Evolutionary conservation across 2,113 vertebrate genomes (phyloP).

Genomic region (Gorilla gorilla): DNA sequence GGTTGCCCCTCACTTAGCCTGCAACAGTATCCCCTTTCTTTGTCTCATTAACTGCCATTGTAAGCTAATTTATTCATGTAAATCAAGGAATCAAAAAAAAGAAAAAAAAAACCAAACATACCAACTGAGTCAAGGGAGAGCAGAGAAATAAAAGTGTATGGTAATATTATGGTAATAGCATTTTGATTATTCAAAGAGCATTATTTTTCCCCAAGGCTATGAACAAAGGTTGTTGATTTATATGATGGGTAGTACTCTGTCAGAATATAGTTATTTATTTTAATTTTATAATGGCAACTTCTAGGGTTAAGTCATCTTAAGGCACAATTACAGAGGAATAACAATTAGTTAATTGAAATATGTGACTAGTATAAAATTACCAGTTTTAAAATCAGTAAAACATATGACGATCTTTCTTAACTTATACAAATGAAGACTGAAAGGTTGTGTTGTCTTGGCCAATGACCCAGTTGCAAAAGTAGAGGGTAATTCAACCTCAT

Average conservation of each 20-base stretch:
- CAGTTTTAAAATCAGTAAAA: conserved; percentile 68
- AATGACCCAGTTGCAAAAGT: conserved; percentile 39
- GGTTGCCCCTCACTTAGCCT: background rate
- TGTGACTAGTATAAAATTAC: conserved; percentile 63
- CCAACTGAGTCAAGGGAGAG: background rate
- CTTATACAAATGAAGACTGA: conserved; percentile 62
- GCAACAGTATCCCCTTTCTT: background rate
- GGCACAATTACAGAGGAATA: conserved; percentile 70
- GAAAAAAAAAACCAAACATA: background rate
- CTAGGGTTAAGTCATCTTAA: conserved; percentile 64
- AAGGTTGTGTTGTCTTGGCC: conserved; percentile 63
- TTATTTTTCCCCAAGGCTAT: background rate
- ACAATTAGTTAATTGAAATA: conserved; percentile 74
- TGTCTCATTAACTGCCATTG: background rate
- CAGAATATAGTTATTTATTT: conserved; percentile 61
- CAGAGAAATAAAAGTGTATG: background rate
- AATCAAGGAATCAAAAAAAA: conserved; percentile 31
- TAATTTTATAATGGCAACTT: conserved; percentile 58
- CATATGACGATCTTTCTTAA: conserved; percentile 53
- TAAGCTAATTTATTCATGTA: background rate
- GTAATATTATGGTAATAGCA: conserved; percentile 37
- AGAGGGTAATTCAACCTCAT: conserved; percentile 53
- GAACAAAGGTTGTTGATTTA: conserved; percentile 57
- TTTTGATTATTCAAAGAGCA: conserved; percentile 43
- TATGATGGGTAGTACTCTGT: background rate